Conservation (phyloP, 2,797 vertebrate species). For the Scolopax bukidnonensis region DNA sequence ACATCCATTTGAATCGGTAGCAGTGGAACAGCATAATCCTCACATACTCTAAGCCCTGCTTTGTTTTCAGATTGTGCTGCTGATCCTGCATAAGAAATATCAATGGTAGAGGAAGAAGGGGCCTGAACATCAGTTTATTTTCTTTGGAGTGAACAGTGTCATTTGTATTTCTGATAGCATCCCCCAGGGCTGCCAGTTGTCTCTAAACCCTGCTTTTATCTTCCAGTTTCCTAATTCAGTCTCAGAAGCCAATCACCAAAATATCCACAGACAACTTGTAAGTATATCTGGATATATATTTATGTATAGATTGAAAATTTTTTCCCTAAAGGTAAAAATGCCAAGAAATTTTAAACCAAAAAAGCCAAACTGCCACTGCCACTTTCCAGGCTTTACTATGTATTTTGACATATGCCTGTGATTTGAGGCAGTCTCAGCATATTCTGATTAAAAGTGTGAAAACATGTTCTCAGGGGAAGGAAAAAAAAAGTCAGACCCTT, state of each 20-base stretch:
- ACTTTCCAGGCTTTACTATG: not conserved
- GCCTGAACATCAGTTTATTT: not conserved
- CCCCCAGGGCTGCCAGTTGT: not conserved
- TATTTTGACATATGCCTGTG: not conserved
- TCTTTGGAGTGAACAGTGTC: not conserved
- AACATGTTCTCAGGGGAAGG: not conserved
- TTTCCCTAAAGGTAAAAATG: not conserved
- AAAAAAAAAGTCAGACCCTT: not conserved
- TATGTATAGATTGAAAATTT: not conserved
- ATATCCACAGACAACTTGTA: not conserved
- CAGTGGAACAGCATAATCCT: constrained; percentile 8
- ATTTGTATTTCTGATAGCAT: not conserved
- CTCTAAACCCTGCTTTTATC: not conserved
- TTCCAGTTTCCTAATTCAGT: not conserved
- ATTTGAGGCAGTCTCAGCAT: not conserved
- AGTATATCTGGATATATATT: not conserved
- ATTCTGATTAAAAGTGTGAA: constrained; percentile 24
- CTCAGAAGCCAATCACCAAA: not conserved
- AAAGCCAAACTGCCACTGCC: not conserved
- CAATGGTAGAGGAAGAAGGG: not conserved
- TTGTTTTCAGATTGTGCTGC: not conserved
- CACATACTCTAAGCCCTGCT: not conserved
- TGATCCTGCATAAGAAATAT: not conserved
- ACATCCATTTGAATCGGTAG: not conserved
- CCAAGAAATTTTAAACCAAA: not conserved